Base-by-base conservation (phyloP, 37 sponge, comb jelly and placozoan genomes). In the Sycon ciliatum region DNA sequence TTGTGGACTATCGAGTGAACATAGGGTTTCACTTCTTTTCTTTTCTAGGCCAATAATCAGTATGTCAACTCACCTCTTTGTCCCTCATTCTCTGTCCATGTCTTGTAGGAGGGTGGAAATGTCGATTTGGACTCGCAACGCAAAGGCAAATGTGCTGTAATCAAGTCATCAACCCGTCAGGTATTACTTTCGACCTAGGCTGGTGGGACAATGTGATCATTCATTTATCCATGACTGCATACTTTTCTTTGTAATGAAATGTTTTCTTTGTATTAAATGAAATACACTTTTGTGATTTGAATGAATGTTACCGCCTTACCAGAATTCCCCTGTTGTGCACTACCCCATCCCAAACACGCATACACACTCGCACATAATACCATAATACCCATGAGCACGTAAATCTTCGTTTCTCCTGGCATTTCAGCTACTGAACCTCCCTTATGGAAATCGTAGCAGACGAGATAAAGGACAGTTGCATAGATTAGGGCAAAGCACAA, bases 131-230 rank as follows among this genome's bases (percentile, higher is more conserved):
- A 98, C 55, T 79, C 93, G 20, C 99, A 98, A 69, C 76, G 99
- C n/a, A 98, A 98, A 71, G 99, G 99, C 23, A 98, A 98, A 57
- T 89, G 89, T 79, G 99, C 89, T 2, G 99, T 98, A 39, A 98
- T 98, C 34, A 98, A 98, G 69, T 92, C 99, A 29, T 98, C 99
- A 37, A 98, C 99, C 32, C 81, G 99, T 84, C 99, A 98, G 77
- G 92, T 86, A 9, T 57, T 27, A n/a, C 38, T 1, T 3, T 27
- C 36, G 11, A 5, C 32, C 30, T 72, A 37, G 36, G n/a, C 2
- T 74, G 4, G 35, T 73, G 9, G 33, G 67, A 16, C 3, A 13
- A 18, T 4, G 1, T 16, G 30, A 56, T 76, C 20, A 68, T 60
- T 60, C 9, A 23, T 60, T 30, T 23, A 23, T 9, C 16, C 27